Percentiles rank a stretch among this genome's conserved stretches.
Conservation (phyloP, 2,113 vertebrate genomes). For the Archilochus colubris region DNA sequence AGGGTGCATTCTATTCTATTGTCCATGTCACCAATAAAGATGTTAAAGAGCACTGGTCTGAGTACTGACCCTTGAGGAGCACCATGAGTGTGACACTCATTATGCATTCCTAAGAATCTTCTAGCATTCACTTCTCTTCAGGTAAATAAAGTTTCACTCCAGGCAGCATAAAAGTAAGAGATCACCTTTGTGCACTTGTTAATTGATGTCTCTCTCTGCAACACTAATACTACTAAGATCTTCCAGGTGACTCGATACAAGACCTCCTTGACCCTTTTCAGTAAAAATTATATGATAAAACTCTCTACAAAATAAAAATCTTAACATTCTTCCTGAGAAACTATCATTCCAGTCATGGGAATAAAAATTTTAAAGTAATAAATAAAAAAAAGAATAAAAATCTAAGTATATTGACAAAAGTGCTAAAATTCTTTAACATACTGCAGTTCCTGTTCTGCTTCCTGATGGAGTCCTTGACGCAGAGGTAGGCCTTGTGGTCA, state of each 20-base stretch:
- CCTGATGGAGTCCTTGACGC: conserved; percentile 82
- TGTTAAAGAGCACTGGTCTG: no score
- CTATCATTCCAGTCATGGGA: fast-evolving
- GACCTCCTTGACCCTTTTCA: background rate
- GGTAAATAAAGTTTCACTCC: background rate
- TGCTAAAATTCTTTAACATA: conserved; percentile 57
- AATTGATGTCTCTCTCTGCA: background rate
- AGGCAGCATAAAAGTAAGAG: background rate
- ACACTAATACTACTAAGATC: background rate
- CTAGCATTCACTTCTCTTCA: background rate
- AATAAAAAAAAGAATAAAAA: background rate
- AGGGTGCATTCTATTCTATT: no score
- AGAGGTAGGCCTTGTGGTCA: conserved; percentile 76
- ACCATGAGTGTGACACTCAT: no score
- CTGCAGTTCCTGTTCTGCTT: conserved; percentile 82
- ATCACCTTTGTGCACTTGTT: background rate
- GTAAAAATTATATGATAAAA: background rate
- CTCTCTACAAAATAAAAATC: background rate
- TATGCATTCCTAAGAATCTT: background rate
- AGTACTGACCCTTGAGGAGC: no score
- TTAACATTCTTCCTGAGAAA: background rate
- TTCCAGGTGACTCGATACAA: background rate
- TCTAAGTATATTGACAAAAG: background rate
- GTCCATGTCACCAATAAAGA: no score
- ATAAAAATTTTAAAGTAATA: background rate